phyloP scores from a whole-genome alignment of 1,140 invertebrate genomes.

The Theocolax elegans region DNA sequence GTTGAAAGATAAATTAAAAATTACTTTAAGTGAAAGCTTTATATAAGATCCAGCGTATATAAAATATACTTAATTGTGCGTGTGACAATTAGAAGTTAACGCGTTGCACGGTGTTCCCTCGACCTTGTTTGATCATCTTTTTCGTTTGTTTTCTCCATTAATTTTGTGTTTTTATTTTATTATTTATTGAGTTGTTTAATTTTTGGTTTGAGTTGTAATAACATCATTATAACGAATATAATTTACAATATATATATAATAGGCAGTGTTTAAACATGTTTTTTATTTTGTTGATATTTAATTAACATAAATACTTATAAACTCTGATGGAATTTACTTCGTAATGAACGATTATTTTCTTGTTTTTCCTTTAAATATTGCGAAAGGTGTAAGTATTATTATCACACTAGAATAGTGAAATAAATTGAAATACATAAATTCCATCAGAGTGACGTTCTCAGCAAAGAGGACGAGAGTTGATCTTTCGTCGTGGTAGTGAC shows the following conservation, averaged over 20 bases:
- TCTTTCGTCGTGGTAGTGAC: too few relatives aligned
- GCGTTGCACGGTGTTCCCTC: slow-evolving; percentile 35
- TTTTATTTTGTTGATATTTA: slow-evolving; percentile 29
- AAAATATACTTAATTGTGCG: slow-evolving; percentile 24
- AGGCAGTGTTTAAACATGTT: slow-evolving; percentile 22
- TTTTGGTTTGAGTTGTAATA: slow-evolving; percentile 36
- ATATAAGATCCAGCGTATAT: neutral
- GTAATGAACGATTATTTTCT: neutral
- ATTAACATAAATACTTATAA: slow-evolving; percentile 36
- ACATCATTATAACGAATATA: slow-evolving; percentile 29
- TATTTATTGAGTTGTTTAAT: slow-evolving; percentile 17
- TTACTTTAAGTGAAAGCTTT: neutral
- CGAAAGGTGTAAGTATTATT: too few relatives aligned
- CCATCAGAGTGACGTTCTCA: too few relatives aligned
- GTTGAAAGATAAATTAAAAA: too few relatives aligned
- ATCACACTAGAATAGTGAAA: too few relatives aligned
- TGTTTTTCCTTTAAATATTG: neutral
- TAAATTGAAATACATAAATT: too few relatives aligned
- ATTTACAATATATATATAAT: too few relatives aligned
- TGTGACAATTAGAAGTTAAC: slow-evolving; percentile 21
- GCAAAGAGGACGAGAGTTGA: too few relatives aligned
- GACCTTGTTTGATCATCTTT: slow-evolving; percentile 27
- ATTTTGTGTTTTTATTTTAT: slow-evolving; percentile 9
- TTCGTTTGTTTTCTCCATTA: slow-evolving; percentile 13
- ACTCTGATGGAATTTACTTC: slow-evolving; percentile 10